Evolutionary conservation across 2,888 invertebrate species (phyloP).

Genomic region (Eumacrocentrus americanus): DNA sequence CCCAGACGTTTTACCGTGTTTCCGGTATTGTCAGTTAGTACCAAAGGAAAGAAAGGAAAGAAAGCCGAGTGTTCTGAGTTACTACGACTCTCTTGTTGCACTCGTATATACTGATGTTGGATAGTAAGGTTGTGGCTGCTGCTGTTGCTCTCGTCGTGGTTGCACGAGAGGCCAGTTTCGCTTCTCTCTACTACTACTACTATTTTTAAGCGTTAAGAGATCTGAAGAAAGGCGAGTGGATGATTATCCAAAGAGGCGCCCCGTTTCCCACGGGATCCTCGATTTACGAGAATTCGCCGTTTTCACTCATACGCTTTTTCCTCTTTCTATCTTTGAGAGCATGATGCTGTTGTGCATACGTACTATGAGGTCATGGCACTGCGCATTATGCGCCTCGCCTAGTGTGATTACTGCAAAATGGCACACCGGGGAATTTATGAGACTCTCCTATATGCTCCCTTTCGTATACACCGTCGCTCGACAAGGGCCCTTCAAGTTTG

Average conservation of each 20-base stretch:
- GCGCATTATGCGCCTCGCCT: constrained; percentile 15
- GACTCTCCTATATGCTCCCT: constrained; percentile 14
- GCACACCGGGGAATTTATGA: constrained; percentile 24
- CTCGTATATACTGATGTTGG: too few species aligned
- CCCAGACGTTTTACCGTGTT: constrained; percentile 18
- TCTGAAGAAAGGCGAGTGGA: constrained; percentile 25
- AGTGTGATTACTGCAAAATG: constrained; percentile 26
- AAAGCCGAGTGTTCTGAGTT: not conserved
- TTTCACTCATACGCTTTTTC: too few species aligned
- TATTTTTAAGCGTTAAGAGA: too few species aligned
- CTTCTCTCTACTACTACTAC: too few species aligned
- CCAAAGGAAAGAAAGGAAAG: not conserved
- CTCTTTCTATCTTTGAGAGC: not conserved
- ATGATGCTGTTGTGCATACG: not conserved
- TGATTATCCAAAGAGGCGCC: constrained; percentile 20
- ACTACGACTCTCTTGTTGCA: too few species aligned
- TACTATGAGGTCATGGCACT: not conserved
- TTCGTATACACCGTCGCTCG: constrained; percentile 17
- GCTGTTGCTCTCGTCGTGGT: too few species aligned
- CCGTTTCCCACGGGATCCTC: constrained; percentile 21
- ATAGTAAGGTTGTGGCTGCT: too few species aligned
- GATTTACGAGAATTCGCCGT: constrained; percentile 21
- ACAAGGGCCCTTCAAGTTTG: constrained; percentile 25
- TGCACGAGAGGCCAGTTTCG: too few species aligned
- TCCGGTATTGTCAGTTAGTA: constrained; percentile 25